Evolutionary conservation across 2,888 invertebrate species (phyloP).

Genomic region (Sicus ferrugineus): DNA sequence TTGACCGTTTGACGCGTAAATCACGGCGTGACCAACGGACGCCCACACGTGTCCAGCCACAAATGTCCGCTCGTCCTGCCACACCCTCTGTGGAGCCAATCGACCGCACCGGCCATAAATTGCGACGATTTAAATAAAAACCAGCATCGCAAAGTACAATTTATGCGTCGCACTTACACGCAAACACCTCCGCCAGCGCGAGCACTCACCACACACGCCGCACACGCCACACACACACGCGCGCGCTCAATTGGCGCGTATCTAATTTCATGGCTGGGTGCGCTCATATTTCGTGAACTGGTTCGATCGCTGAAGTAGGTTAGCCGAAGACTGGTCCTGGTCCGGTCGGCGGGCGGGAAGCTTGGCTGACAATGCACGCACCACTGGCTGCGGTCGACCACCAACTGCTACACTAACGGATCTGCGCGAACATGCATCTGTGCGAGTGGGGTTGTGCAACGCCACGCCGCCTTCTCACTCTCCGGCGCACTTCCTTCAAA

Average conservation of each 20-base stretch:
- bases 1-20: slow-evolving; percentile 13
- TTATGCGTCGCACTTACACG: not conserved
- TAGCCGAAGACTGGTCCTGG: not conserved
- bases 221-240: slow-evolving; percentile 2
- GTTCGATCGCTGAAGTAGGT: not conserved
- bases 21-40: not conserved
- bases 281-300: slow-evolving; percentile 18
- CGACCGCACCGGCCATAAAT: slow-evolving; percentile 48
- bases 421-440: not conserved
- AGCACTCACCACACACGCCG: not conserved
- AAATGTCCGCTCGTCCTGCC: not conserved
- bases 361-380: not conserved
- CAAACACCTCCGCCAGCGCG: not conserved
- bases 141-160: slow-evolving; percentile 2
- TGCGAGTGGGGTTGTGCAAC: too few relatives aligned
- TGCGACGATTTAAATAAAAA: slow-evolving; percentile 33
- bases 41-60: not conserved
- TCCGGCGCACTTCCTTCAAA: slow-evolving; percentile 25
- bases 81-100: slow-evolving; percentile 41
- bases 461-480: not conserved
- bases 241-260: slow-evolving; percentile 45
- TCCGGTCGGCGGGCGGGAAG: too few relatives aligned
- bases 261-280: slow-evolving; percentile 47
- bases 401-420: not conserved
- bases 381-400: not conserved